Percentiles rank a stretch among this genome's conserved stretches.
These are phyloP conservation scores for Ceratosolen solmsi DNA, from an alignment of 1,140 invertebrate genomes.

Conservation along the genomic window DNA sequence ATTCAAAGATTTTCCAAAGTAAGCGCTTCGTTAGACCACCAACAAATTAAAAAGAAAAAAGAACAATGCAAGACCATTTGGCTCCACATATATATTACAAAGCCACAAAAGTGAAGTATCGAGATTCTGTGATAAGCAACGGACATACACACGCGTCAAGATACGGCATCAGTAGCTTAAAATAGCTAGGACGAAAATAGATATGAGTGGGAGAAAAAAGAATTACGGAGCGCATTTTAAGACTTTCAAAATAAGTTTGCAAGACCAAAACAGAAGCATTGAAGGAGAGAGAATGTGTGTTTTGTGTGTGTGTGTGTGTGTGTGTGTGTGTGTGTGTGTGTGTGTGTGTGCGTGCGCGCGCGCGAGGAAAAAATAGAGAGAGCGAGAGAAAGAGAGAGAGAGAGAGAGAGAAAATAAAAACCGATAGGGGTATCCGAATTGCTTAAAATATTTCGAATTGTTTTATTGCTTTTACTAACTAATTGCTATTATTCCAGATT, in stretches of 20 bases:
- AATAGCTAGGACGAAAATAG: slow-evolving; percentile 44
- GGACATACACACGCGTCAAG: not conserved
- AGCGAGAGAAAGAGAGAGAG: not conserved
- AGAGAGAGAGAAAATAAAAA: no score
- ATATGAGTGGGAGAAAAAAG: not conserved
- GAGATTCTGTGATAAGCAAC: slow-evolving; percentile 44
- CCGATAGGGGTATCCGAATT: no score
- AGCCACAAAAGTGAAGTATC: slow-evolving; percentile 8
- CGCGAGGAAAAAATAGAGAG: not conserved
- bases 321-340: no score
- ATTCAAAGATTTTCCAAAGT: no score
- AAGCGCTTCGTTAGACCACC: not conserved
- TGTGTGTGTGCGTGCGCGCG: no score
- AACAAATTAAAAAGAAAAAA: not conserved
- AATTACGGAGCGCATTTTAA: not conserved
- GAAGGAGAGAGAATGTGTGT: not conserved
- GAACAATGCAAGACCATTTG: no score
- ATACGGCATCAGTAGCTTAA: not conserved
- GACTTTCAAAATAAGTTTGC: not conserved
- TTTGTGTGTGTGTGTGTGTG: no score
- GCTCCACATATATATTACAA: not conserved
- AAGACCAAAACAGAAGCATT: not conserved
- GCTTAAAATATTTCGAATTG: no score
- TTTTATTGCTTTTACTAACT: not conserved
- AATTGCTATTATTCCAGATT: no score